These are phyloP conservation scores for Sapayoa aenigma DNA, from an alignment of 2,113 vertebrate genomes.

Conservation along the genomic window DNA sequence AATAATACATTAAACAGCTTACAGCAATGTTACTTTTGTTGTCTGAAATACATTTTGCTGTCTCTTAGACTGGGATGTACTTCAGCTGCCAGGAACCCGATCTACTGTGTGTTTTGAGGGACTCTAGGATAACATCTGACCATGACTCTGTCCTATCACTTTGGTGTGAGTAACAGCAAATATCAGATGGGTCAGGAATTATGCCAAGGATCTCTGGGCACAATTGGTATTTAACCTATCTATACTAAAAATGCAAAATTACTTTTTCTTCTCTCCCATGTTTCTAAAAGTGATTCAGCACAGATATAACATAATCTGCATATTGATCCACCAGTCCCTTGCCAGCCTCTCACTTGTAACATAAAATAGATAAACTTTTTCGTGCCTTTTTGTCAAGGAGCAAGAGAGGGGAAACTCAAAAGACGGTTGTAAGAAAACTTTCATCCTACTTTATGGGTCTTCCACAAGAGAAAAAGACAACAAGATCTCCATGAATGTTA, in stretches of 20 bases:
- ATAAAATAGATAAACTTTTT: background rate
- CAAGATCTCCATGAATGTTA: background rate
- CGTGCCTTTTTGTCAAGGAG: background rate
- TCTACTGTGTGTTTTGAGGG: background rate
- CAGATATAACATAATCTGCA: background rate
- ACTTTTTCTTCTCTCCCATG: background rate
- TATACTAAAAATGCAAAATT: background rate
- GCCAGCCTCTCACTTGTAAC: background rate
- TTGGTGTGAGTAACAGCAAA: background rate
- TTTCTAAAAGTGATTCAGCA: background rate
- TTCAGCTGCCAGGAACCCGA: background rate
- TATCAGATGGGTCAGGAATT: background rate
- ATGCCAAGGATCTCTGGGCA: background rate
- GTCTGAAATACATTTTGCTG: background rate
- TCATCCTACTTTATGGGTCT: background rate
- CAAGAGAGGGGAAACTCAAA: background rate
- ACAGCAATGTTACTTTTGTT: background rate
- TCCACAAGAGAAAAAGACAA: background rate
- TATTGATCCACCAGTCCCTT: background rate
- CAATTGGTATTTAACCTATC: background rate
- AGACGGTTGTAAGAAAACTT: background rate
- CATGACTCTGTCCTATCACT: background rate
- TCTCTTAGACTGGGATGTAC: background rate
- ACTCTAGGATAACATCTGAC: background rate
- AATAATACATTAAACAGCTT: background rate